Percentiles rank a stretch among this genome's conserved stretches.
Evolutionary conservation across 92 coral and sea anemone species (phyloP).

Genomic region (Micromussa lordhowensis): DNA sequence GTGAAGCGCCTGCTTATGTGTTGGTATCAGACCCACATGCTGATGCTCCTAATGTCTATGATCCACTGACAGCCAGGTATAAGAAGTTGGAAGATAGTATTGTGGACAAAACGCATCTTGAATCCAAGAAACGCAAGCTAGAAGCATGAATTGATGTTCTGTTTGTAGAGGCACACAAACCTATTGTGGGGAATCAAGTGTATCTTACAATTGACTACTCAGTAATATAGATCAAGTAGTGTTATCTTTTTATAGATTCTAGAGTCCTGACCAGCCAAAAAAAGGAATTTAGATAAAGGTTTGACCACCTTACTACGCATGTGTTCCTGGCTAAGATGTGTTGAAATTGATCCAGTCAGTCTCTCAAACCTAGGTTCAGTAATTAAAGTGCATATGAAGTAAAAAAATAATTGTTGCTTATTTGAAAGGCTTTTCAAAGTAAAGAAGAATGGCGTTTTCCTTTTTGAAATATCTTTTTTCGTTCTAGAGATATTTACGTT

Average conservation of each 20-base stretch:
- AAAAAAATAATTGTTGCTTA: too few species aligned
- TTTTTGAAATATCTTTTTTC: too few species aligned
- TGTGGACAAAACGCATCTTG: slow-evolving; percentile 9
- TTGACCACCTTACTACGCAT: background rate
- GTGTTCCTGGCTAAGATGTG: too few species aligned
- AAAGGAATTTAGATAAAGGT: background rate
- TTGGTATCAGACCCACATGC: slow-evolving; percentile 77
- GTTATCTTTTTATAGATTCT: background rate
- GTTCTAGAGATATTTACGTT: too few species aligned
- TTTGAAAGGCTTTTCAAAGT: too few species aligned
- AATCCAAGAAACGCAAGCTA: slow-evolving; percentile 18
- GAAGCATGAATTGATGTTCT: background rate
- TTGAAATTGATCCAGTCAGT: too few species aligned
- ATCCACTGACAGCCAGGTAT: slow-evolving; percentile 78
- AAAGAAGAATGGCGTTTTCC: too few species aligned
- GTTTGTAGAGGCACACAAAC: background rate
- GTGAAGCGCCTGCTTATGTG: slow-evolving; percentile 74
- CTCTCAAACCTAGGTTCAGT: too few species aligned
- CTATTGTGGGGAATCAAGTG: background rate
- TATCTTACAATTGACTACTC: too few species aligned
- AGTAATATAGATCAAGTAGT: background rate
- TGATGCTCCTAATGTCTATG: slow-evolving; percentile 64
- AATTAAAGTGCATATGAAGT: too few species aligned
- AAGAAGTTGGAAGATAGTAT: slow-evolving; percentile 75
- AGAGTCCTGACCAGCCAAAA: background rate